These are phyloP conservation scores for Morelia viridis DNA, from an alignment of 2,797 vertebrate genomes.

Conservation along the genomic window DNA sequence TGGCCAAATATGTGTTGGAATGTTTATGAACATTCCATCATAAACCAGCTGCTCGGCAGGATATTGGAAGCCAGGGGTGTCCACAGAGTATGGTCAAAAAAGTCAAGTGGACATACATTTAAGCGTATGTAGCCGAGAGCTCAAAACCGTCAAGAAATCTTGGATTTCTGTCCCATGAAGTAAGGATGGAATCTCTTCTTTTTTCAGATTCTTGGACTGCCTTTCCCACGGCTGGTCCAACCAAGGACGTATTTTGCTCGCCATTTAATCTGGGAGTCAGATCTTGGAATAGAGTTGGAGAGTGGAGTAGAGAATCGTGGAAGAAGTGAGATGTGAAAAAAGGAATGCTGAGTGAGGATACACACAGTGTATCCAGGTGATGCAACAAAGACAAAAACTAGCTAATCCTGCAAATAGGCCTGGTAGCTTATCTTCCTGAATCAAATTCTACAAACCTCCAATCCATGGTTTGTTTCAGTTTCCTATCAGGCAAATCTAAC, in stretches of 20 bases:
- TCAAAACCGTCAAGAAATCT: background rate
- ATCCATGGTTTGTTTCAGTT: background rate
- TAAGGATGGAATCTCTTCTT: background rate
- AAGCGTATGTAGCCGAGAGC: background rate
- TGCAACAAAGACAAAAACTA: background rate
- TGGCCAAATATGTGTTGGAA: background rate
- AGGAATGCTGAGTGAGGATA: background rate
- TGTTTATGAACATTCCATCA: background rate
- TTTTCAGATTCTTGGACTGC: background rate
- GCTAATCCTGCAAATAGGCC: background rate
- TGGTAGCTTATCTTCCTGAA: background rate
- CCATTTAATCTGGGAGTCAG: background rate
- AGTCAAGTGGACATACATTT: background rate
- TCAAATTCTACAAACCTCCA: background rate
- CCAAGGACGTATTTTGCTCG: background rate
- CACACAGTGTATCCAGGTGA: background rate
- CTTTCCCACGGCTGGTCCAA: background rate
- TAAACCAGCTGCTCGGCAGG: background rate
- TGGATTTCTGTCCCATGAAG: background rate
- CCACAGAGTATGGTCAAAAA: background rate
- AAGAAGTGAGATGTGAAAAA: background rate
- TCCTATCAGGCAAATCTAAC: background rate
- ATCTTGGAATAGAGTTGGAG: background rate
- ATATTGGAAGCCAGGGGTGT: background rate
- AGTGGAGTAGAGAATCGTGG: constrained; percentile 1